Evolutionary conservation across 2,113 vertebrate species (phyloP), one percentile per base, ranked within the genome.

Genomic region (Grammomys dolichurus): DNA sequence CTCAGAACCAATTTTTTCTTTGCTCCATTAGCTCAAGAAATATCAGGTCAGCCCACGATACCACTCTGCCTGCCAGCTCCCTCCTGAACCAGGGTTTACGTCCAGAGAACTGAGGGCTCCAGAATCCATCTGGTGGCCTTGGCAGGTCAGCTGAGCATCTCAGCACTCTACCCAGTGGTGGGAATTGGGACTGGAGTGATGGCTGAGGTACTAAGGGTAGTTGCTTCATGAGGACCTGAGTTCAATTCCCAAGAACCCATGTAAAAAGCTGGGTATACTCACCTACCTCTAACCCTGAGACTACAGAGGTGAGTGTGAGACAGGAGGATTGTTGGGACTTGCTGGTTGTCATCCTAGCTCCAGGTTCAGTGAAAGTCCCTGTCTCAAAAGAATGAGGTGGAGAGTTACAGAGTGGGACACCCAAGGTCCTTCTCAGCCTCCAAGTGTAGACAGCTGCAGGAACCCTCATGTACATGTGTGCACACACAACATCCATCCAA

Each of bases 101-200:
- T 22, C 80, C 33, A 22, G 46, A 82, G 65, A n/a, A 10, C 63
- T 58, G 78, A 90, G 26, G 54, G 60, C 80, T 73, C 11, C 1
- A 31, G 36, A 76, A 7, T 19, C 5, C 12, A 69, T 0, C 3
- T 0, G 6, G 43, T 4, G 10, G 36, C 56, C 8, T 31, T n/a
- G 2, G 11, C 0, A 3, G 19, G 51, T 31, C 40, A 11, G 8
- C 3, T 9, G 56, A 16, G 7, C 26, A 7, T 36, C 65, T 86
- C 2, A 4, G 12, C 26, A 5, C 2, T 6, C 33, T 22, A 5
- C 67, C 10, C 3, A 10, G 46, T 5, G 1, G n/a, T 36, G 78
- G 20, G 33, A 11, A 5, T 20, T 65, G 28, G 60, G 43, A 22
- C 2, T 86, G 43, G 28, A 67, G 28, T 22, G 7, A 46, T 67